These are phyloP conservation scores for Serranus cabrilla DNA, from an alignment of 2,797 vertebrate species.

Conservation along the genomic window DNA sequence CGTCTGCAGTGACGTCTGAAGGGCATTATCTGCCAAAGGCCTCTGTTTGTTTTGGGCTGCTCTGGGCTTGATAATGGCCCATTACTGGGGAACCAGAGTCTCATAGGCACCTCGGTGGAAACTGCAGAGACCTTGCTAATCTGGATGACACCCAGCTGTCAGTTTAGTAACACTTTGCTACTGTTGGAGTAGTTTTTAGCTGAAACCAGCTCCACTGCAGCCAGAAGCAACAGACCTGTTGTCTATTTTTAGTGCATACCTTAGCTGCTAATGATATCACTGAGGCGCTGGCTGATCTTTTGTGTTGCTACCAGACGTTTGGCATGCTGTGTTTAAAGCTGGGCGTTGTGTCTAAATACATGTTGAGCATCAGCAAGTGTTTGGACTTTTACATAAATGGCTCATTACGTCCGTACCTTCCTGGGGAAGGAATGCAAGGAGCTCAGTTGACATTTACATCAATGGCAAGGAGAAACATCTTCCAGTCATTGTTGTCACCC, in stretches of 20 bases:
- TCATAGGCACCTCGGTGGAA: constrained; percentile 72
- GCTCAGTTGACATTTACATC: constrained; percentile 32
- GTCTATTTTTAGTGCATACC: constrained; percentile 74
- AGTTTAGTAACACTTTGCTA: constrained; percentile 23
- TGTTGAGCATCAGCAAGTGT: constrained; percentile 43
- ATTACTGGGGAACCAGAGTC: constrained; percentile 74
- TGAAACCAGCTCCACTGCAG: constrained; percentile 27
- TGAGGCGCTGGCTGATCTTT: constrained; percentile 24
- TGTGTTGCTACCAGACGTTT: constrained; percentile 13
- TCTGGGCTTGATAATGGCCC: constrained; percentile 78
- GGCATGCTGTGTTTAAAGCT: constrained; percentile 29
- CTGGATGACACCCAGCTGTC: constrained; percentile 67
- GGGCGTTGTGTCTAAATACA: constrained; percentile 31
- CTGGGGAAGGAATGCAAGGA: constrained; percentile 64
- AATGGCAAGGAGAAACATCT: constrained; percentile 16
- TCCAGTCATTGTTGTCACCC: not conserved
- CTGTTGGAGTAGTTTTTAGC: constrained; percentile 44
- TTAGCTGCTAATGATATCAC: constrained; percentile 49
- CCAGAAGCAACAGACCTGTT: constrained; percentile 49
- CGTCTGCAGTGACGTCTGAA: constrained; percentile 83
- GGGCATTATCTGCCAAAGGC: constrained; percentile 79
- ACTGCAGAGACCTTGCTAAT: constrained; percentile 60
- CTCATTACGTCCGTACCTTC: constrained; percentile 34
- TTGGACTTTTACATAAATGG: constrained; percentile 7
- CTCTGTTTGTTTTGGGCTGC: constrained; percentile 84